Base-by-base conservation (phyloP, 64 coral and sea anemone species). In the Porites australiensis region DNA sequence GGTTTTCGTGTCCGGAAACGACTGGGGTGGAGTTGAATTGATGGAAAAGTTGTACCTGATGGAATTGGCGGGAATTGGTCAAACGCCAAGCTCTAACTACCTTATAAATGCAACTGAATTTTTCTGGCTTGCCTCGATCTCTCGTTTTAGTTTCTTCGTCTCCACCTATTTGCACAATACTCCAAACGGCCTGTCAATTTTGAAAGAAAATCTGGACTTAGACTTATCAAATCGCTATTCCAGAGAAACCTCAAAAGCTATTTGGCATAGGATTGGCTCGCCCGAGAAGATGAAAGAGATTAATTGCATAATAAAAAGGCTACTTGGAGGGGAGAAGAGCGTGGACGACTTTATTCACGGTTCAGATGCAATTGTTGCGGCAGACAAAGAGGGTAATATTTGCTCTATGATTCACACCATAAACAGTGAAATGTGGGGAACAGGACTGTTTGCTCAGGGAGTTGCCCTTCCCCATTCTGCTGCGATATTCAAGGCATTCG, bases 391-490 rank as follows among this genome's bases (percentile, higher is more conserved):
- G 11, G 95, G 95, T 0, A 97, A 97, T 55, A 83, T 93, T 54
- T 97, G 95, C 20, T 77, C 95, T 15, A 91, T 97, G 92, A 73
- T 94, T 27, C 95, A 97, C 50, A 97, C 95, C 43, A 97, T 97
- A 44, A 94, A 94, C 77, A 90, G 95, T 65, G 49, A 78, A 19
- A 90, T 90, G 66, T 97, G 95, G 95, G 95, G 95, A 14, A 97
- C 95, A 50, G 95, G 95, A 12, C 58, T 97, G 47, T 97, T 97
- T 81, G 73, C 91, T 0, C 82, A 90, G 5, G 95, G 95, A 43
- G 90, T 87, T 47, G 95, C 95, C 6, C 74, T 97, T 18, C 93
- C 95, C 3, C 92, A 97, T 72, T 97, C 93, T 15, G 95, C 69
- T 18, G 92, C 95, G 1, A 97, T 97, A 76, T 94, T 89, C 20